A percentile compares a stretch with the other conserved stretches of the same genome.
Evolutionary conservation across 2,888 invertebrate species (phyloP).

Genomic region (Galerucella calmariensis): DNA sequence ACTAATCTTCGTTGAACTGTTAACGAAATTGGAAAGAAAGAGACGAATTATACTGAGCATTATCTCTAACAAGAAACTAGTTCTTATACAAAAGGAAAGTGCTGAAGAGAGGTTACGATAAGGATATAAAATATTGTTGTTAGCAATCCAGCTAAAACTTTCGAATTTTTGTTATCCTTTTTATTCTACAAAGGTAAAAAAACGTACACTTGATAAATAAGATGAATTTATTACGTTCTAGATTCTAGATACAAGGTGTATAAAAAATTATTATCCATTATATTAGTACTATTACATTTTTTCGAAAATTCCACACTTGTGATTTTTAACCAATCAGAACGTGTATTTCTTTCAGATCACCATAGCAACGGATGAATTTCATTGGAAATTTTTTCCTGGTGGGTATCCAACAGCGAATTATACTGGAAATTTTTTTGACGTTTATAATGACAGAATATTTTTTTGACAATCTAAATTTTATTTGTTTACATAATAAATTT

Average conservation of each 20-base stretch:
- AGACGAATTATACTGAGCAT: constrained; percentile 7
- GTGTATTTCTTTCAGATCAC: no score
- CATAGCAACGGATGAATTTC: no score
- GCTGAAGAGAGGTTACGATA: constrained; percentile 3
- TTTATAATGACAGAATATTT: no score
- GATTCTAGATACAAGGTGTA: background rate
- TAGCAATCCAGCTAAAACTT: background rate
- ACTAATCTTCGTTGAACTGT: constrained; percentile 4
- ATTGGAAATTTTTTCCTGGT: no score
- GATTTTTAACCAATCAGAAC: no score
- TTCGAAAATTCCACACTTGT: no score
- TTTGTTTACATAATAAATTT: no score
- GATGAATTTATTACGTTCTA: background rate
- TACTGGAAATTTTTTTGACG: no score
- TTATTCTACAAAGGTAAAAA: background rate
- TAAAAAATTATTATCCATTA: no score
- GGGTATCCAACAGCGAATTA: no score
- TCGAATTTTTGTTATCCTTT: constrained; percentile 4
- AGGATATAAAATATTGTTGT: constrained; percentile 23
- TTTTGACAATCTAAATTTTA: no score
- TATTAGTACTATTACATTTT: no score
- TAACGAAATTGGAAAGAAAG: constrained; percentile 3
- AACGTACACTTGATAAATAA: background rate
- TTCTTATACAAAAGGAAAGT: constrained; percentile 3
- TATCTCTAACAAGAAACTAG: constrained; percentile 7